Evolutionary conservation across 2,113 vertebrate genomes (phyloP).

Genomic region (Macrotis lagotis): DNA sequence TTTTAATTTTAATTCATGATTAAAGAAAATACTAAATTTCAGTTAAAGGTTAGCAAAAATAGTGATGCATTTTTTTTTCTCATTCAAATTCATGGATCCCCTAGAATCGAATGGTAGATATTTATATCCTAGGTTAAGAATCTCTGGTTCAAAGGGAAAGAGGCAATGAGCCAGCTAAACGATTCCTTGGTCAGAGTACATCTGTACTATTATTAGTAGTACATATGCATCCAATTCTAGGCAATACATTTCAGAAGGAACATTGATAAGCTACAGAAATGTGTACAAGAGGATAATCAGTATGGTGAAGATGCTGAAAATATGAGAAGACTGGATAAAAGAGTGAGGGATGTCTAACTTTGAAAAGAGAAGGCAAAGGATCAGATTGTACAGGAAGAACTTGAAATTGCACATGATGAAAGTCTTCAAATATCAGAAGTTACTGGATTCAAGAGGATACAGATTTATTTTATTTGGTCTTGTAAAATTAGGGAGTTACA

Average conservation of each 20-base stretch:
- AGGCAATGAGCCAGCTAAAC: not conserved
- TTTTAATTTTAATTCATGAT: not conserved
- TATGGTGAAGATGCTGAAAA: not conserved
- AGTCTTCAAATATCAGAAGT: not conserved
- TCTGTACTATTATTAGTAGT: no score
- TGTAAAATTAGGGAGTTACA: not conserved
- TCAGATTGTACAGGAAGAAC: not conserved
- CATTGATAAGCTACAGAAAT: not conserved
- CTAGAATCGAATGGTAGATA: not conserved
- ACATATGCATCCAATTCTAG: no score
- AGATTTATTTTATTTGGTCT: not conserved
- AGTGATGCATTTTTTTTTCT: not conserved
- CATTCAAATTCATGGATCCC: not conserved
- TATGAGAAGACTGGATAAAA: not conserved
- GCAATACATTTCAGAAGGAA: not conserved
- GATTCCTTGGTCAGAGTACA: not conserved
- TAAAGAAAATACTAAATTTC: not conserved
- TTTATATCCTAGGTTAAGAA: not conserved
- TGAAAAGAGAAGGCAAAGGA: not conserved
- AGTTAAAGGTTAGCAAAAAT: not conserved
- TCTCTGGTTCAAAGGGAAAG: not conserved
- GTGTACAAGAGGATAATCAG: not conserved
- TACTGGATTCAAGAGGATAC: not conserved
- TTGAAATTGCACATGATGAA: not conserved
- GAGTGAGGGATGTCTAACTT: not conserved